A percentile compares a stretch with the other conserved stretches of the same genome.
These are phyloP conservation scores for Dipodomys merriami DNA, from an alignment of 2,113 vertebrate species.

Conservation along the genomic window DNA sequence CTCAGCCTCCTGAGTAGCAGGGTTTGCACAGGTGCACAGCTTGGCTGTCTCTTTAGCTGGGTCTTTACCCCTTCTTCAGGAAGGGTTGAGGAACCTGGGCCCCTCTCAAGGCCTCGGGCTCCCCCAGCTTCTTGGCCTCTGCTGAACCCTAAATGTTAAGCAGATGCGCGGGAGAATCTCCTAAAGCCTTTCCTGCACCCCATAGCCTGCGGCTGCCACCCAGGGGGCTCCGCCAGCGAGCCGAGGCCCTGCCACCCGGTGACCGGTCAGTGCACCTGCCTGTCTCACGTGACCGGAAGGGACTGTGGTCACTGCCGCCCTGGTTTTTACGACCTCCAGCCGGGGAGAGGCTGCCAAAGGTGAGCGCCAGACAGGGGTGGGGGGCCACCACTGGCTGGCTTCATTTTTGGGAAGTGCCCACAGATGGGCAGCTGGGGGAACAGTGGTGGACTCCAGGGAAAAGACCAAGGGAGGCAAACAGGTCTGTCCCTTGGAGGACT, in stretches of 20 bases:
- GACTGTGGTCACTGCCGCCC: slow-evolving; percentile 89
- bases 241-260: slow-evolving; percentile 85
- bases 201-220: slow-evolving; percentile 90
- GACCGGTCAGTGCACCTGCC: slow-evolving; percentile 91
- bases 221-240: slow-evolving; percentile 79
- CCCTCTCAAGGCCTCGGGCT: not conserved
- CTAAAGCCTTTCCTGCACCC: not conserved
- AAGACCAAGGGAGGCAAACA: not conserved
- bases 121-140: not conserved
- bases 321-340: slow-evolving; percentile 90
- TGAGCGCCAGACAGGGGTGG: slow-evolving; percentile 69
- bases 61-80: not conserved
- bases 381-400: not conserved
- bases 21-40: not conserved
- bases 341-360: slow-evolving; percentile 89
- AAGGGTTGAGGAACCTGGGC: not conserved
- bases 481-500: not conserved
- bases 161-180: accelerated
- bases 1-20: no score
- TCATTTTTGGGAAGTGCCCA: not conserved
- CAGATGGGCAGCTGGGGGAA: not conserved
- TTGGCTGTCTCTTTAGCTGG: not conserved
- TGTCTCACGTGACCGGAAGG: slow-evolving; percentile 88
- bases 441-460: not conserved
- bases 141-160: accelerated